Evolutionary conservation across 2,888 invertebrate genomes (phyloP).

Genomic region (Mimachlamys varia): DNA sequence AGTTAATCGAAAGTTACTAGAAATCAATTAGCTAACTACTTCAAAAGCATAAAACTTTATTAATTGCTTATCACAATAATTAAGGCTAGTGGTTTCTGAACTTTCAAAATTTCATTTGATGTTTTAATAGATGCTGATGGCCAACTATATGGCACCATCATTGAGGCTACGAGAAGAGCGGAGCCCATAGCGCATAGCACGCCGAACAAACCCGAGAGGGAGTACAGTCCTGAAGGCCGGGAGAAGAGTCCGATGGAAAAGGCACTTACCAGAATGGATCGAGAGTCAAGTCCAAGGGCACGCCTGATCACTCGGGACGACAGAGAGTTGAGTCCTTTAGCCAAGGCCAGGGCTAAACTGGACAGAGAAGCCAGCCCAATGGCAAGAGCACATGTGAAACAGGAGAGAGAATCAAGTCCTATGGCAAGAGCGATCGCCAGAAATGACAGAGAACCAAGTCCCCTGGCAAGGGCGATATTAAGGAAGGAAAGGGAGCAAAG

Average conservation of each 20-base stretch:
- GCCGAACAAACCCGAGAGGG: constrained; percentile 13
- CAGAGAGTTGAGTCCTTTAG: constrained; percentile 10
- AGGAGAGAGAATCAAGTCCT: background rate
- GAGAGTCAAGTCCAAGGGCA: no score
- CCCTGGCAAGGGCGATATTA: background rate
- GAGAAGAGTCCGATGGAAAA: background rate
- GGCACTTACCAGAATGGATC: background rate
- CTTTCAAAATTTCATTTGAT: no score
- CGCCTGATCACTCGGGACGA: background rate
- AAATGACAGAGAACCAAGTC: background rate
- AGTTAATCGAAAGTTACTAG: no score
- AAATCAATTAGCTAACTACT: no score
- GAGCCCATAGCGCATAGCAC: constrained; percentile 4
- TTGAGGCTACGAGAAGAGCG: background rate
- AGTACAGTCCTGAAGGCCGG: background rate
- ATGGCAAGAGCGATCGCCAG: constrained; percentile 9
- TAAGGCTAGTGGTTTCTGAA: no score
- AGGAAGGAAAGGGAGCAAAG: constrained; percentile 3
- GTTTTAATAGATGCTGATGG: background rate
- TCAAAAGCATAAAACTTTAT: no score
- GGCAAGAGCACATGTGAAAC: background rate
- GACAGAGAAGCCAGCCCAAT: background rate
- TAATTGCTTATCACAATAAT: no score
- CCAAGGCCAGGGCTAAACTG: background rate
- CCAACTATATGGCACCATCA: background rate